These are phyloP conservation scores for Sebastes baramenuke DNA, from an alignment of 2,797 vertebrate genomes.

Conservation along the genomic window DNA sequence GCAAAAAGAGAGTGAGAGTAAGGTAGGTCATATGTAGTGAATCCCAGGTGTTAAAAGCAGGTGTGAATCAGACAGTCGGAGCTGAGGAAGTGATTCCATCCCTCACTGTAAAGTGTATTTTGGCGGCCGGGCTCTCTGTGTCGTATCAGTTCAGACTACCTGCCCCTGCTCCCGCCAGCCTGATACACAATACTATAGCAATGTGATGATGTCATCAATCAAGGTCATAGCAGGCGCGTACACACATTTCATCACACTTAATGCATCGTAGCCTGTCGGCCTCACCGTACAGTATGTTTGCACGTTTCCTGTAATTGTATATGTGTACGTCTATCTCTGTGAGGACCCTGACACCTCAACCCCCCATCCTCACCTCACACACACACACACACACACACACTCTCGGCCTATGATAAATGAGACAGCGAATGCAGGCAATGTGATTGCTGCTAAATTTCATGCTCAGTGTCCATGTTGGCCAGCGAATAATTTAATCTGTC, in stretches of 20 bases:
- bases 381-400: background rate
- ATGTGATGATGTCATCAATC: slow-evolving; percentile 86
- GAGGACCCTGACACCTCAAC: slow-evolving; percentile 42
- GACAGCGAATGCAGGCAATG: slow-evolving; percentile 73
- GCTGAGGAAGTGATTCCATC: background rate
- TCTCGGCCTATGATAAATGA: slow-evolving; percentile 78
- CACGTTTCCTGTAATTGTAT: slow-evolving; percentile 49
- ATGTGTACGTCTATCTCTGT: slow-evolving; percentile 40
- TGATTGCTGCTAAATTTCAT: slow-evolving; percentile 84
- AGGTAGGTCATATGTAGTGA: background rate
- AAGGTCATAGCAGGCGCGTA: slow-evolving; percentile 78
- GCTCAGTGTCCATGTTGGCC: slow-evolving; percentile 82
- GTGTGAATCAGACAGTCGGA: slow-evolving; percentile 26
- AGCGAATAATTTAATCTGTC: slow-evolving; percentile 83
- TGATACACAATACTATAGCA: slow-evolving; percentile 52
- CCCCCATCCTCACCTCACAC: background rate
- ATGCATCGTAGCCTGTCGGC: slow-evolving; percentile 44
- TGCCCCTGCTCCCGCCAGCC: slow-evolving; percentile 21
- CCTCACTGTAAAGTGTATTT: slow-evolving; percentile 8
- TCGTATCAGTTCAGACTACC: background rate
- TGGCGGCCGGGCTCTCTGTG: background rate
- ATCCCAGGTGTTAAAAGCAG: background rate
- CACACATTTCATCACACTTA: slow-evolving; percentile 64
- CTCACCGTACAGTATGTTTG: slow-evolving; percentile 34
- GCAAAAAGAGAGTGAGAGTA: background rate